Evolutionary conservation across 1,140 invertebrate genomes (phyloP), one percentile per base, ranked within the genome.

Genomic region (Potamilus streckersoni): DNA sequence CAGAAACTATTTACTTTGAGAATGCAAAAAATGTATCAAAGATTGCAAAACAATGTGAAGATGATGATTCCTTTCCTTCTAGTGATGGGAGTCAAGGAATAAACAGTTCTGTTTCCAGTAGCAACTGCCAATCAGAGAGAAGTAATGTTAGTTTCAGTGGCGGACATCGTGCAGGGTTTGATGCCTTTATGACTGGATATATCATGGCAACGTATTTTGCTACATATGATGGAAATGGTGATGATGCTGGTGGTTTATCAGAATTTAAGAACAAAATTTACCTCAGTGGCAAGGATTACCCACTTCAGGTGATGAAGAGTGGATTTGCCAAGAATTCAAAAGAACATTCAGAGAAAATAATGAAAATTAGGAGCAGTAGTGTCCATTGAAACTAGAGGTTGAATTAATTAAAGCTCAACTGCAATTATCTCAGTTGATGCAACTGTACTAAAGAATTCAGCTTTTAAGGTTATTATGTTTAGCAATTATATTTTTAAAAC

Each of bases 131-230:
- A n/a, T 20, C 27, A 58, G n/a, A 17, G 17, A 72, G 49, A 31
- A 77, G 63, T 38, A 56, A 77, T 63, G 65, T 27, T 5, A 49
- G 38, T 49, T 49, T 49, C 38, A 77, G 74, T 71, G 79, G 79
- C 19, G 82, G 84, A 57, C 91, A 91, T 80, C 80, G 89, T 55
- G 88, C 91, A 31, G 91, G 91, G 3, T 90, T 87, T 83, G 91
- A 91, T 84, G 90, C 91, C 20, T 91, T 91, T 73, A 91, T 91
- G 90, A 91, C 91, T 31, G 91, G 89, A 3, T 91, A 85, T 78
- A 85, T 85, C 31, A 57, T 88, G 15, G 76, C 77, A 13, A 79
- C 80, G 49, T 82, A 83, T 71, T 58, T 88, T 17, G 76, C 77
- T 15, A 78, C 80, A 38, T 82, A 83, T 71, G 73, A 80, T 12